Evolutionary conservation across 2,888 invertebrate genomes (phyloP).

Genomic region (Agonopterix arenella): DNA sequence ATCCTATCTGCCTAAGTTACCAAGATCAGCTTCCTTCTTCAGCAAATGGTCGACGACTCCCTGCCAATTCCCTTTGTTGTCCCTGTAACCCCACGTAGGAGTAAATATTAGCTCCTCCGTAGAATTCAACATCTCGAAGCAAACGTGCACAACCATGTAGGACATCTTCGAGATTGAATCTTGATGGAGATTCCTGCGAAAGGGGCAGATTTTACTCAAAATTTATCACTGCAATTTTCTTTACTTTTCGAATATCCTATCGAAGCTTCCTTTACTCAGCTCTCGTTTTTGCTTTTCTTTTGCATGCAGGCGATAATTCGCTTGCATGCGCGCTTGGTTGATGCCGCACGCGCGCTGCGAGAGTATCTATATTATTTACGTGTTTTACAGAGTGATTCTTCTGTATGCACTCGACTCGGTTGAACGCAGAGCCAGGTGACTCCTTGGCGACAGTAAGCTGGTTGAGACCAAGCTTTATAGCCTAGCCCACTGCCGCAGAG

Average conservation of each 20-base stretch:
- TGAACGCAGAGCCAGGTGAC: no score
- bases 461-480: no score
- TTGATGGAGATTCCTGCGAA: slow-evolving; percentile 50
- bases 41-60: slow-evolving; percentile 51
- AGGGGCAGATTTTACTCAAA: not conserved
- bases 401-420: no score
- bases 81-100: slow-evolving; percentile 61
- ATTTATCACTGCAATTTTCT: no score
- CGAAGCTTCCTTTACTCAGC: no score
- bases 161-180: slow-evolving; percentile 66
- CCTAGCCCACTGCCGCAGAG: no score
- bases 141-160: slow-evolving; percentile 51
- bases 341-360: not conserved
- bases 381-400: not conserved
- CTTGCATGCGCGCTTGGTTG: no score
- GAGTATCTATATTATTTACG: not conserved
- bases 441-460: no score
- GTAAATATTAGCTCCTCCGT: slow-evolving; percentile 50
- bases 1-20: slow-evolving; percentile 21
- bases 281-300: no score
- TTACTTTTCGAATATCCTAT: no score
- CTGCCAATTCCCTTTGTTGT: slow-evolving; percentile 61
- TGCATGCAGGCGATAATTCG: no score
- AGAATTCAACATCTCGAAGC: slow-evolving; percentile 62
- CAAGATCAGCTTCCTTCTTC: slow-evolving; percentile 58